These are phyloP conservation scores for Hermaeophaga mercurialis DNA, from an alignment of 2,888 invertebrate species.

Conservation along the genomic window DNA sequence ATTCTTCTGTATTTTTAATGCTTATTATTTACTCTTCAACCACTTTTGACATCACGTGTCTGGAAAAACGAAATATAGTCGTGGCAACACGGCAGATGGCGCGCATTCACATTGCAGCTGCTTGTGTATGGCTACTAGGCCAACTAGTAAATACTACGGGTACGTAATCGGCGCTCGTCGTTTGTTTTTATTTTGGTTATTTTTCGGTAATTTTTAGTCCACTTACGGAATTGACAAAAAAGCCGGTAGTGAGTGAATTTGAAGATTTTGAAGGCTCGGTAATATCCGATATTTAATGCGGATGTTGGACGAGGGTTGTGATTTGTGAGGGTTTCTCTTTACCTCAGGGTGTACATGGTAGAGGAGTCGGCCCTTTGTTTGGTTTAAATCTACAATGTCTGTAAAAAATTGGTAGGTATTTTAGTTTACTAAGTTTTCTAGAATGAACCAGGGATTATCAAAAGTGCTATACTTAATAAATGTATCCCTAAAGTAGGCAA, in stretches of 20 bases:
- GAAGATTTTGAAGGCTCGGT: background rate
- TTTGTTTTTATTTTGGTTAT: constrained; percentile 31
- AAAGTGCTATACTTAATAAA: no score
- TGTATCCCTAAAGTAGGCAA: no score
- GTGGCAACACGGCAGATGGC: constrained; percentile 17
- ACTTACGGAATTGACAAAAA: no score
- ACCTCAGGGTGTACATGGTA: background rate
- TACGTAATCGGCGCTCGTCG: constrained; percentile 20
- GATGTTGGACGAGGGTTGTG: background rate
- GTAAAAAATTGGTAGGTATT: no score
- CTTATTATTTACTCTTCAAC: no score
- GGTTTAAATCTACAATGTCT: no score
- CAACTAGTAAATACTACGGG: constrained; percentile 25
- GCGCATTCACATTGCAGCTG: constrained; percentile 35
- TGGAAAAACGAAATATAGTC: no score
- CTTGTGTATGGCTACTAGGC: constrained; percentile 31
- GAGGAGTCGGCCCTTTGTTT: background rate
- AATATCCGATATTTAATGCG: background rate
- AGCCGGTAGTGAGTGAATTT: background rate
- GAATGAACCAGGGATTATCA: no score
- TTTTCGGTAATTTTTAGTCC: no score
- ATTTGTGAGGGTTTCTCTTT: background rate
- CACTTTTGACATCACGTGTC: no score
- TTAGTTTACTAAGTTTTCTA: no score
- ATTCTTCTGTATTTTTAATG: no score